These are phyloP conservation scores for Coenonympha arcania DNA, from an alignment of 2,888 invertebrate species.

Conservation along the genomic window DNA sequence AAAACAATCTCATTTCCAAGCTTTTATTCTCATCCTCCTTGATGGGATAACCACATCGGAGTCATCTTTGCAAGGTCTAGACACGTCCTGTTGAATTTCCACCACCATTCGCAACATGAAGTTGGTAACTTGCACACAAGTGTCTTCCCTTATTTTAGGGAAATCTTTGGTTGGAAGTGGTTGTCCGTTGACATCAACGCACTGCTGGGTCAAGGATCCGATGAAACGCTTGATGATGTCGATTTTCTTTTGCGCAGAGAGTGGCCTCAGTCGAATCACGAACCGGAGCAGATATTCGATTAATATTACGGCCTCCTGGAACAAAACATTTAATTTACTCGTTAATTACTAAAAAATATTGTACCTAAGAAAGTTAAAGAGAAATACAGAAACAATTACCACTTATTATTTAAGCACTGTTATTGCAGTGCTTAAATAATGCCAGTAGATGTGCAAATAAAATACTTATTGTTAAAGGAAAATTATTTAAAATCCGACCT, in stretches of 20 bases:
- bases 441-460: too few species aligned
- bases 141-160: conserved; percentile 73
- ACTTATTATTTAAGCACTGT: too few species aligned
- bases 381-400: too few species aligned
- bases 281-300: conserved; percentile 83
- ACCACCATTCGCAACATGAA: conserved; percentile 69
- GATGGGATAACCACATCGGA: conserved; percentile 54
- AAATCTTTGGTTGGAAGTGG: conserved; percentile 63
- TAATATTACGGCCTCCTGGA: conserved; percentile 78
- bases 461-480: too few species aligned
- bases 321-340: conserved; percentile 24
- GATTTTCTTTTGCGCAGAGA: conserved; percentile 74
- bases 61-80: conserved; percentile 56
- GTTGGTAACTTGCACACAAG: conserved; percentile 66
- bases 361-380: too few species aligned
- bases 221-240: conserved; percentile 77
- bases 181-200: conserved; percentile 53
- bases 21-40: conserved; percentile 54
- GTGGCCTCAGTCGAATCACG: conserved; percentile 77
- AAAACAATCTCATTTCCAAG: conserved; percentile 54
- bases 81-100: conserved; percentile 65
- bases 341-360: too few species aligned
- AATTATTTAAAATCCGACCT: too few species aligned
- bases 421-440: too few species aligned
- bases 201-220: conserved; percentile 80